Evolutionary conservation across 2,797 vertebrate species (phyloP).

Genomic region (Sebastolobus altivelis): DNA sequence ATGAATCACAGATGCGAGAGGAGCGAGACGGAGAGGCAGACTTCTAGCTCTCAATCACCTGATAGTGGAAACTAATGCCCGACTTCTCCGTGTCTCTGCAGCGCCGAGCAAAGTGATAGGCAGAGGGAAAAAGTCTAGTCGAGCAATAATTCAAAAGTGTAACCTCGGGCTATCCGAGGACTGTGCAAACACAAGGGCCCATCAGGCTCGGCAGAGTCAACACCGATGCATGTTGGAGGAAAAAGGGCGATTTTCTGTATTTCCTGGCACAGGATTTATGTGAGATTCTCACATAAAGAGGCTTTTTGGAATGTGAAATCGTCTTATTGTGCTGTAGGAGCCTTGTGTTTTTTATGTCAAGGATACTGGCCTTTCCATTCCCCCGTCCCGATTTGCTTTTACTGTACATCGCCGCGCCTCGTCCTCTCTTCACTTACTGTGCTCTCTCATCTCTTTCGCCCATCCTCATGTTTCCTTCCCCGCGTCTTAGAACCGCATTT

Average conservation of each 20-base stretch:
- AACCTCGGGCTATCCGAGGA: constrained; percentile 57
- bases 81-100: constrained; percentile 31
- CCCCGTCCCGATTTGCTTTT: constrained; percentile 27
- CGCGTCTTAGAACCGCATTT: constrained; percentile 34
- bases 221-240: constrained; percentile 35
- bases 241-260: constrained; percentile 46
- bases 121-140: constrained; percentile 28
- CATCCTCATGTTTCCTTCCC: neutral
- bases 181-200: constrained; percentile 59
- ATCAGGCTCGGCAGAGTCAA: constrained; percentile 56
- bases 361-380: constrained; percentile 16
- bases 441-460: constrained; percentile 31
- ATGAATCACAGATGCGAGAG: constrained; percentile 40
- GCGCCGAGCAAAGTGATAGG: constrained; percentile 42
- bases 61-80: constrained; percentile 39
- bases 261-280: constrained; percentile 26
- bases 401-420: constrained; percentile 19
- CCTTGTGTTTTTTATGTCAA: constrained; percentile 9
- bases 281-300: constrained; percentile 33
- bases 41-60: constrained; percentile 36
- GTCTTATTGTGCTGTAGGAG: constrained; percentile 20
- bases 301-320: constrained; percentile 17
- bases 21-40: constrained; percentile 11
- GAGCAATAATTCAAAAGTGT: constrained; percentile 66
- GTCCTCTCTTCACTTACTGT: constrained; percentile 23